phyloP scores from a whole-genome alignment of 2,888 invertebrate genomes.

The Eupeodes luniger region DNA sequence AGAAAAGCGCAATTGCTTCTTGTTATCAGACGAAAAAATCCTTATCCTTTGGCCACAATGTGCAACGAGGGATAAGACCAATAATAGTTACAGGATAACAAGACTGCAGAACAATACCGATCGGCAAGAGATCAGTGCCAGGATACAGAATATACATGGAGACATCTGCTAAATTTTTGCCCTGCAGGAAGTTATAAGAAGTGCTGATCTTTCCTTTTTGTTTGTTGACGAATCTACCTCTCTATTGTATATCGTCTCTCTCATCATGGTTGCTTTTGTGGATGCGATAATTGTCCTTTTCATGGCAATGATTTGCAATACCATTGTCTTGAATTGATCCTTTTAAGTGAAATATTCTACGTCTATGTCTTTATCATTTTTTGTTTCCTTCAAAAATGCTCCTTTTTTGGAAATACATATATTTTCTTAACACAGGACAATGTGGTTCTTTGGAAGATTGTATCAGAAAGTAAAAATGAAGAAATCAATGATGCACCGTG shows the following conservation, averaged over 20 bases:
- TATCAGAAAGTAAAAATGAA: background rate
- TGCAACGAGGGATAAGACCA: slow-evolving; percentile 64
- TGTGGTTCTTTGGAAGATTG: slow-evolving; percentile 53
- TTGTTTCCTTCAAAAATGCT: background rate
- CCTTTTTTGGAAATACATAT: slow-evolving; percentile 6
- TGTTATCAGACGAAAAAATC: slow-evolving; percentile 50
- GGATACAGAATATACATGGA: background rate
- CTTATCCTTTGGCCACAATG: slow-evolving; percentile 47
- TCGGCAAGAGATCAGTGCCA: slow-evolving; percentile 23
- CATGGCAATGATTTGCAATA: slow-evolving; percentile 70
- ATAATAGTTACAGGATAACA: slow-evolving; percentile 74
- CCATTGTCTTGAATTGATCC: slow-evolving; percentile 71
- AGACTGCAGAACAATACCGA: slow-evolving; percentile 46
- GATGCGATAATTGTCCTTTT: slow-evolving; percentile 74
- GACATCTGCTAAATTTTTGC: slow-evolving; percentile 68
- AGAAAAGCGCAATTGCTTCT: slow-evolving; percentile 75
- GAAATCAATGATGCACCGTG: slow-evolving; percentile 46
- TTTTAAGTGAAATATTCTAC: slow-evolving; percentile 66
- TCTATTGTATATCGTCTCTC: background rate
- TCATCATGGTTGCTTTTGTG: slow-evolving; percentile 73
- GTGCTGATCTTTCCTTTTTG: slow-evolving; percentile 57
- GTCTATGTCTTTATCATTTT: slow-evolving; percentile 50
- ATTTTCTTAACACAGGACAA: slow-evolving; percentile 49
- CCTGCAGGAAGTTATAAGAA: slow-evolving; percentile 50
- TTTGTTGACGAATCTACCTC: background rate